Base-by-base conservation (phyloP, 2,113 vertebrate species). In the Lamprotornis superbus region DNA sequence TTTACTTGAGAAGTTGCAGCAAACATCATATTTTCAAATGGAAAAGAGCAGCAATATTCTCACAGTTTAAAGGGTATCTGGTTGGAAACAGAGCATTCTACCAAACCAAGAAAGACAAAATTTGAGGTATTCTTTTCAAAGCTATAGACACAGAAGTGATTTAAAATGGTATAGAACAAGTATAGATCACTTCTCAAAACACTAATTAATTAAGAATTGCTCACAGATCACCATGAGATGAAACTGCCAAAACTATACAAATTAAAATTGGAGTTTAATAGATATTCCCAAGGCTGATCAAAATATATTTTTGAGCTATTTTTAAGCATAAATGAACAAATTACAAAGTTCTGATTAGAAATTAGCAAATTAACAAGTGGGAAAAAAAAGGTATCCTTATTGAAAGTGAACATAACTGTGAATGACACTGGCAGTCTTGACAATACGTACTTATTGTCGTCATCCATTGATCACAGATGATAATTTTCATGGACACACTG, bases 351-450 rank as follows among this genome's bases (percentile, higher is more conserved):
- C 10, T 59, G 31, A 27, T 46, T 70, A 21, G 2, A 84, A 67
- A 53, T 40, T 28, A 49, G 2, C 3, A 60, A 76, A 80, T 7
- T 20, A 30, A 47, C 2, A 30, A 46, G 5, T 8, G 42, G 6
- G 7, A 2, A 11, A 40, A 8, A 27, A 30, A 11, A 3, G 1
- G 2, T 10, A 24, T 76, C 8, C 4, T 55, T 68, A 55, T 11
- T 55, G 50, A 88, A 92, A 53, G 17, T 70, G 19, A 52, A 37
- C 31, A 40, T 42, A 82, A 50, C 8, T 57, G 9, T 63, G 42
- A 55, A 69, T 83, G 33, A 46, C 76, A 49, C 10, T 75, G 53
- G 3, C 13, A 60, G 15, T 25, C 30, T 75, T 87, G 31, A 59
- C 0, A 35, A 40, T 42, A 74, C 33, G 15, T 57, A 42, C 73